Conservation (phyloP, 2,113 vertebrate genomes). For the Mormoops blainvillei region DNA sequence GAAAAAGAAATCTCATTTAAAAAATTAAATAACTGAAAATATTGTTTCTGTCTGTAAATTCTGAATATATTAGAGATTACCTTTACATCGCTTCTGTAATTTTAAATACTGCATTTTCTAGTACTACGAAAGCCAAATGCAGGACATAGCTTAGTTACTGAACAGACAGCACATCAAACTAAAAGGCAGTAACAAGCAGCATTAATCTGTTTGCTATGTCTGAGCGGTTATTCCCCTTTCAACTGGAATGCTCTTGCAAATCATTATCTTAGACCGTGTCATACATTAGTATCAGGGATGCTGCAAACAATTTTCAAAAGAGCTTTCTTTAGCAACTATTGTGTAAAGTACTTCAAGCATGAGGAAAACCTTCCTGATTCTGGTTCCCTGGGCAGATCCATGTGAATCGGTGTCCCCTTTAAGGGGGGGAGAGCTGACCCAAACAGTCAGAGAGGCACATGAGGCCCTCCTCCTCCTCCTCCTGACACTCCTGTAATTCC, state of each 20-base stretch:
- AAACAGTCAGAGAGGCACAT: not conserved
- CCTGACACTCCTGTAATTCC: not conserved
- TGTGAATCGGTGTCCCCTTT: not conserved
- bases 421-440: not conserved
- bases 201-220: not conserved
- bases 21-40: constrained; percentile 25
- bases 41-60: not conserved
- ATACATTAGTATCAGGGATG: not conserved
- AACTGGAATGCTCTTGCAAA: not conserved
- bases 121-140: not conserved
- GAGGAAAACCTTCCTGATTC: not conserved
- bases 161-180: not conserved
- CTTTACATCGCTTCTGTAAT: not conserved
- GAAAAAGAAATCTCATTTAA: constrained; percentile 10
- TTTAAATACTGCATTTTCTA: constrained; percentile 31
- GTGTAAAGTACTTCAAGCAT: not conserved
- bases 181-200: not conserved
- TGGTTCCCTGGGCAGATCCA: not conserved
- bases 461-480: not conserved
- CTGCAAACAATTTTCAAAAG: not conserved
- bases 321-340: not conserved
- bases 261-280: not conserved
- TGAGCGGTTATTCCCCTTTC: not conserved
- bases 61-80: not conserved
- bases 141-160: not conserved